phyloP scores from a whole-genome alignment of 2,797 vertebrate species.

The Podarcis lilfordi region DNA sequence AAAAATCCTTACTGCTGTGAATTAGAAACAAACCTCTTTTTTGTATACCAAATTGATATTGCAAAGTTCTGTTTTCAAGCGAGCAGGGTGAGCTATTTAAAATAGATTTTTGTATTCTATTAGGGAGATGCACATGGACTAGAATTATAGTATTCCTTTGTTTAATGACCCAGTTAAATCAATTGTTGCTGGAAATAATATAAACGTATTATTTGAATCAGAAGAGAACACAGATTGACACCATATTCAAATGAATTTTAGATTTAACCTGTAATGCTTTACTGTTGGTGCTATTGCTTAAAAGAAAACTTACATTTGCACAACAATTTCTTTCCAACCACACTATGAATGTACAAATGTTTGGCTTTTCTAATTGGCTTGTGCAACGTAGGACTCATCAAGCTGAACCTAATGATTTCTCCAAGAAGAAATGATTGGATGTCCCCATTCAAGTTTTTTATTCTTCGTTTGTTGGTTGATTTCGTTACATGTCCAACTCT shows the following conservation, averaged over 20 bases:
- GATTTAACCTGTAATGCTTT: background rate
- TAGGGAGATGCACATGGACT: background rate
- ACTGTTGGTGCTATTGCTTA: no score
- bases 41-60: background rate
- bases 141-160: background rate
- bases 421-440: background rate
- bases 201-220: background rate
- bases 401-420: background rate
- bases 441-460: background rate
- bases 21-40: background rate
- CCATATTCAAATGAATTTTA: background rate
- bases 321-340: background rate
- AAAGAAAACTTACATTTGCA: background rate
- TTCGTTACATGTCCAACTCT: background rate
- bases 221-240: background rate
- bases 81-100: background rate
- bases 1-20: background rate
- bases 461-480: background rate
- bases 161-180: background rate
- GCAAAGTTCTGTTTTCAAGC: background rate
- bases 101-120: background rate
- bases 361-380: background rate
- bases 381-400: background rate
- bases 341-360: background rate
- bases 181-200: background rate